These are phyloP conservation scores for Lagopus muta DNA, from an alignment of 2,113 vertebrate genomes.

Conservation along the genomic window DNA sequence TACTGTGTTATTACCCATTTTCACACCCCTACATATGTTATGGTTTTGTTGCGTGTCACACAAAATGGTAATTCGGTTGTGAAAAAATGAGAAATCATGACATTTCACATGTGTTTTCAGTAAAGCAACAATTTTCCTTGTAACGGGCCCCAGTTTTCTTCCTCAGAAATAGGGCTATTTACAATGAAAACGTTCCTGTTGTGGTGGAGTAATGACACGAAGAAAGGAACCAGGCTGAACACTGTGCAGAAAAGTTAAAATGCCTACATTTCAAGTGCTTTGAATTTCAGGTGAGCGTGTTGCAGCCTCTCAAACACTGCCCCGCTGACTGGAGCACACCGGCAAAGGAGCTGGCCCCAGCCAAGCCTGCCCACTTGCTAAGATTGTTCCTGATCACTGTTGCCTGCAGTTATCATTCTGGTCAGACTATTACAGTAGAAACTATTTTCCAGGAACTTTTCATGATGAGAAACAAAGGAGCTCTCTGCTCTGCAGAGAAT, in stretches of 20 bases:
- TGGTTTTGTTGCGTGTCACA: conserved; percentile 69
- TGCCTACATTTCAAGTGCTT: background rate
- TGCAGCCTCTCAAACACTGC: background rate
- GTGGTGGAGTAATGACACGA: conserved; percentile 47
- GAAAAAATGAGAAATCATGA: conserved; percentile 70
- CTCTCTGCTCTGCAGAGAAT: conserved; percentile 24
- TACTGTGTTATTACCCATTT: conserved; percentile 52
- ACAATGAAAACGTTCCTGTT: conserved; percentile 68
- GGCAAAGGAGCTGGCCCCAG: background rate
- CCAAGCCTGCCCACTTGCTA: background rate
- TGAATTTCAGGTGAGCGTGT: conserved; percentile 1
- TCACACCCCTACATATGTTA: conserved; percentile 70
- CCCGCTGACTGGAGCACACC: accelerated
- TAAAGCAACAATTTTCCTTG: conserved; percentile 69
- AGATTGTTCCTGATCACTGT: background rate
- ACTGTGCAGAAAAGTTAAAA: background rate
- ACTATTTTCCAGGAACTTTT: conserved; percentile 50
- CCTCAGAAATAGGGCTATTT: conserved; percentile 60
- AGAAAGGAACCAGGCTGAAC: conserved; percentile 40
- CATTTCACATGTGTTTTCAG: conserved; percentile 73
- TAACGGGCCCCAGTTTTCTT: conserved; percentile 50
- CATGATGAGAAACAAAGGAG: background rate
- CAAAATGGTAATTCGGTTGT: conserved; percentile 65
- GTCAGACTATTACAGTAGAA: background rate
- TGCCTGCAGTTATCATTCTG: background rate